Evolutionary conservation across 2,888 invertebrate genomes (phyloP).

Genomic region (Epinotia ramella): DNA sequence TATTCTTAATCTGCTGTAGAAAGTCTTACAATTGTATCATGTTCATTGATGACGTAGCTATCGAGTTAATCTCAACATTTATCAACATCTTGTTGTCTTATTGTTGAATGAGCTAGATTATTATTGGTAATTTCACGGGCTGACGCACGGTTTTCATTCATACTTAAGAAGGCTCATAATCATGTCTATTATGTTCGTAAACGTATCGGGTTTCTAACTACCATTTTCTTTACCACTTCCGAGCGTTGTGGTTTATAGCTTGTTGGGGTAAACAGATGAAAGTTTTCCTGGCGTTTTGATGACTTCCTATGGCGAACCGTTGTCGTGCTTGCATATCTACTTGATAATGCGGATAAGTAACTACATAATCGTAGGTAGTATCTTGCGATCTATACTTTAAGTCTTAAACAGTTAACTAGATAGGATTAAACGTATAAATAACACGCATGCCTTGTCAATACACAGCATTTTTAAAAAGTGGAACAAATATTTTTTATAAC

Average conservation of each 20-base stretch:
- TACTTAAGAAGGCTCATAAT: conserved; percentile 33
- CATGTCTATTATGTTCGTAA: conserved; percentile 30
- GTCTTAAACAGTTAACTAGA: too few species aligned
- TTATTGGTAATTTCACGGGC: conserved; percentile 37
- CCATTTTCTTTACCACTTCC: conserved; percentile 29
- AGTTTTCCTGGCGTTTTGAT: conserved; percentile 12
- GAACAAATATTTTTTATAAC: too few species aligned
- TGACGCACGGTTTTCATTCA: conserved; percentile 38
- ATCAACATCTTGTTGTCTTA: conserved; percentile 42
- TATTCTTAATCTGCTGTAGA: conserved; percentile 68
- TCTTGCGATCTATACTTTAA: neutral
- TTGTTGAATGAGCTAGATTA: conserved; percentile 35
- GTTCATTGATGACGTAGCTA: conserved; percentile 43
- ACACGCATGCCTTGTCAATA: too few species aligned
- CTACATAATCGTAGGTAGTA: neutral
- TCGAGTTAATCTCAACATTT: conserved; percentile 42
- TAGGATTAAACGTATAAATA: too few species aligned
- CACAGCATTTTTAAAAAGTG: too few species aligned
- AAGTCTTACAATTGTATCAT: conserved; percentile 69
- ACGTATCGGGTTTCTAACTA: conserved; percentile 17
- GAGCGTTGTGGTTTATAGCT: conserved; percentile 16
- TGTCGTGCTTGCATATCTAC: conserved; percentile 7
- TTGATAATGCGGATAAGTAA: neutral
- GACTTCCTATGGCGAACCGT: conserved; percentile 18
- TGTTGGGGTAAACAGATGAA: conserved; percentile 27